phyloP scores from a whole-genome alignment of 2,797 vertebrate species.

The Sebastolobus alascanus region DNA sequence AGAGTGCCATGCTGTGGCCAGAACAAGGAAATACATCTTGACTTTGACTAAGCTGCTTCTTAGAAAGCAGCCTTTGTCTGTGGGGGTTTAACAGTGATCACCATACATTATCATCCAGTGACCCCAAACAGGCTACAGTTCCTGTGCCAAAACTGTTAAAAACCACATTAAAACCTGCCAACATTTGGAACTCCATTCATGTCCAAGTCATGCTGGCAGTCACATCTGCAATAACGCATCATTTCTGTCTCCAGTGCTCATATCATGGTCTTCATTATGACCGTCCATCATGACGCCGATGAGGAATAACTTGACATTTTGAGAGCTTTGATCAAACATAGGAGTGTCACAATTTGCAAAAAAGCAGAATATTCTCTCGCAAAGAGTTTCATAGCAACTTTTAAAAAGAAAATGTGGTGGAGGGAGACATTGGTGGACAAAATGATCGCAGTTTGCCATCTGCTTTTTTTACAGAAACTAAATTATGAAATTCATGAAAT shows the following conservation, averaged over 20 bases:
- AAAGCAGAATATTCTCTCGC: neutral
- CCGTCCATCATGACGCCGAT: slow-evolving; percentile 30
- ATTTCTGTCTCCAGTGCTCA: slow-evolving; percentile 37
- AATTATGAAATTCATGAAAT: slow-evolving; percentile 7
- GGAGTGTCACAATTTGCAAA: neutral
- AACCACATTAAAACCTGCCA: slow-evolving; percentile 47
- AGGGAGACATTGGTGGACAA: slow-evolving; percentile 3
- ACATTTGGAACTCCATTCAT: slow-evolving; percentile 21
- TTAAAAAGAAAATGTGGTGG: neutral
- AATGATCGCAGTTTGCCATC: neutral
- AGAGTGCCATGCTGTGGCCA: slow-evolving; percentile 79
- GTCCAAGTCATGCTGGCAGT: slow-evolving; percentile 20
- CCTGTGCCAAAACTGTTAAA: slow-evolving; percentile 33
- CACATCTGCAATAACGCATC: slow-evolving; percentile 33
- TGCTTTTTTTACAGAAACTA: neutral
- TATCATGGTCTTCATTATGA: slow-evolving; percentile 38
- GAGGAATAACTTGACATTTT: slow-evolving; percentile 9
- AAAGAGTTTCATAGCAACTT: neutral
- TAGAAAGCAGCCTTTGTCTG: slow-evolving; percentile 40
- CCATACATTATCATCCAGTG: slow-evolving; percentile 33
- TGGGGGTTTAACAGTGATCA: slow-evolving; percentile 38
- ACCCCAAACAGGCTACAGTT: slow-evolving; percentile 8
- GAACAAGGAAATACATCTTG: slow-evolving; percentile 59
- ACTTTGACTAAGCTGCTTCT: slow-evolving; percentile 15
- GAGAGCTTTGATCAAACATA: slow-evolving; percentile 20